A percentile compares a stretch with the other conserved stretches of the same genome.
phyloP scores from a whole-genome alignment of 2,888 invertebrate species.

The Drosophila macrospina region DNA sequence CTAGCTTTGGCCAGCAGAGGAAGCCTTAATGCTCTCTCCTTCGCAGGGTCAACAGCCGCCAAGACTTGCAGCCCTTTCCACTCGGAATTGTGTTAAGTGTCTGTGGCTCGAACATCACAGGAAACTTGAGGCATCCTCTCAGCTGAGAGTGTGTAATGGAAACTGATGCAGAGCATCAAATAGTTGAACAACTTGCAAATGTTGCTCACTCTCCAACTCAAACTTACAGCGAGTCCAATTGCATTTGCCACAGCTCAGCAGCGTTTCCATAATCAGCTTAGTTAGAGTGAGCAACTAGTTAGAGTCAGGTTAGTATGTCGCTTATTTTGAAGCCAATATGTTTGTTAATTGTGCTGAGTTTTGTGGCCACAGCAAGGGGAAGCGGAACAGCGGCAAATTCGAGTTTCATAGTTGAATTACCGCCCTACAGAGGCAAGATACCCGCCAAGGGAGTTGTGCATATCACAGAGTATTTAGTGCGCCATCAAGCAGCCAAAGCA shows the following conservation, averaged over 20 bases:
- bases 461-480: conserved; percentile 47
- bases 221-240: conserved; percentile 5
- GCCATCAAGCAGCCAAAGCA: not conserved
- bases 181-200: conserved; percentile 5
- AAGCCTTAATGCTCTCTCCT: not conserved
- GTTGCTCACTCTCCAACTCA: not conserved
- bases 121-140: conserved; percentile 7
- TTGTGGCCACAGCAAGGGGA: not conserved
- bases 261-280: not conserved
- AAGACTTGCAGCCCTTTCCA: not conserved
- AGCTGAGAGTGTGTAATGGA: not conserved
- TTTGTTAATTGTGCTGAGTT: conserved; percentile 5
- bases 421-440: conserved; percentile 6
- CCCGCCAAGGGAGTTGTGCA: conserved; percentile 41
- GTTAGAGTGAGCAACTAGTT: not conserved
- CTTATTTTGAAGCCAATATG: conserved; percentile 5
- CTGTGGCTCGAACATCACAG: conserved; percentile 12
- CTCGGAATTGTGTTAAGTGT: conserved; percentile 15
- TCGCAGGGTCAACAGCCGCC: conserved; percentile 4
- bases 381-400: not conserved
- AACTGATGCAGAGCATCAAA: conserved; percentile 1
- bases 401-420: not conserved
- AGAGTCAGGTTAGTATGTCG: not conserved
- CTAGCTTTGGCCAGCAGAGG: conserved; percentile 20
- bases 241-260: not conserved